Conservation (phyloP, 1,140 invertebrate species). For the Saxidomus purpurata region DNA sequence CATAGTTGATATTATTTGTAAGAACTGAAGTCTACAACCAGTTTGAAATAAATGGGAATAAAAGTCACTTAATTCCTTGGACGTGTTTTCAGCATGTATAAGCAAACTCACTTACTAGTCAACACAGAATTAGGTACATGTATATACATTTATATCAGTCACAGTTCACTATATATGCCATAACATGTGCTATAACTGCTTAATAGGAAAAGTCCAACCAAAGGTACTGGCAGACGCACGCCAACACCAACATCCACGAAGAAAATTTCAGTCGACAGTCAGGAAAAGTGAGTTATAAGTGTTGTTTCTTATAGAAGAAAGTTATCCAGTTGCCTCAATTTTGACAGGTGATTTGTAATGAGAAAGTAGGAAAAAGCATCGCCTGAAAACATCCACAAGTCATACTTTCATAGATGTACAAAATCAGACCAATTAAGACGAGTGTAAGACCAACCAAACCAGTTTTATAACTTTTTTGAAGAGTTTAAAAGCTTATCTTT, state of each 20-base stretch:
- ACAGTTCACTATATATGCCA: neutral
- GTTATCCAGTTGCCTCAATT: too few relatives aligned
- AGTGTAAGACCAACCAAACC: too few relatives aligned
- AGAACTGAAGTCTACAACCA: too few relatives aligned
- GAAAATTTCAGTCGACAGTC: constrained; percentile 78
- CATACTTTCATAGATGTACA: too few relatives aligned
- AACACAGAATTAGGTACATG: neutral
- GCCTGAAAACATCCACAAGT: too few relatives aligned
- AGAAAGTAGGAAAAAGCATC: too few relatives aligned
- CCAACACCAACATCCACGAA: constrained; percentile 80
- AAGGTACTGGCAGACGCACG: constrained; percentile 75
- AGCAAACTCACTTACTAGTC: neutral
- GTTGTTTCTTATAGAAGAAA: neutral
- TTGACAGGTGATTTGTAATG: too few relatives aligned
- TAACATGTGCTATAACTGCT: neutral
- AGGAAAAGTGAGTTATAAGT: constrained; percentile 78
- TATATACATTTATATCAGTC: constrained; percentile 26
- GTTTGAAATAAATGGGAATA: too few relatives aligned
- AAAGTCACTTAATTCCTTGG: neutral
- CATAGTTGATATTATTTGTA: too few relatives aligned
- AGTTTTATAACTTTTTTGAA: too few relatives aligned
- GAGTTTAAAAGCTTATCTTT: too few relatives aligned
- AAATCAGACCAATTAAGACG: too few relatives aligned
- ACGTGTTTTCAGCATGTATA: neutral
- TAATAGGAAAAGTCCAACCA: constrained; percentile 77